Base-by-base conservation (phyloP, 1,140 invertebrate species). In the Chironomus striatipennis region DNA sequence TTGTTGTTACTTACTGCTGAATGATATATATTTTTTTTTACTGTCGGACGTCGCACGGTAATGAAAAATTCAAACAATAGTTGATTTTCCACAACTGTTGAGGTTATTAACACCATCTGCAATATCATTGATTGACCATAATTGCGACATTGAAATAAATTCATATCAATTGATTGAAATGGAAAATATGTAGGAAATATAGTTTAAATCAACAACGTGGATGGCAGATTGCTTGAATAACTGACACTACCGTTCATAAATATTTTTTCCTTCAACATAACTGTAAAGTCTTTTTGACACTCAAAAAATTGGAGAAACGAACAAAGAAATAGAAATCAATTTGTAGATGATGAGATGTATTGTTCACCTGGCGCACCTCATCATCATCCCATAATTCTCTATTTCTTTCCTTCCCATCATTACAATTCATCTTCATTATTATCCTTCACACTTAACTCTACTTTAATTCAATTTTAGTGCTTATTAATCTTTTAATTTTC, bases 331-430 rank as follows among this genome's bases (percentile, higher is more conserved):
- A 57, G 47, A 57, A 57, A 57, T 57, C 47, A 57, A 57, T 57
- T 57, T 57, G n/a, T 57, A n/a, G 47, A 57, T 57, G 47, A 57
- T 57, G 47, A 57, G 47, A 57, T 57, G 47, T n/a, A n/a, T n/a
- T 57, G 24, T 34, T 34, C 24, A 34, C 2, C 24, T 34, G 24
- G 24, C 24, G 5, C 24, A 34, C 24, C 24, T 34, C 24, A 34
- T 34, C 24, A 34, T 5, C 24, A 34, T 34, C 24, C 24, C 24
- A 34, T 34, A 34, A 34, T 34, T 34, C 24, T 34, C 24, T 34
- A n/a, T n/a, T n/a, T 34, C 1, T 34, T 34, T 34, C 24, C 24
- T 34, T 34, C 24, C 24, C 24, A 34, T 34, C 24, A 34, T 34
- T 34, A 2, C 24, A 34, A 34, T 34, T 34, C 24, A 34, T 34